phyloP scores from a whole-genome alignment of 1,140 invertebrate species.

The Probaryconus sp. region DNA sequence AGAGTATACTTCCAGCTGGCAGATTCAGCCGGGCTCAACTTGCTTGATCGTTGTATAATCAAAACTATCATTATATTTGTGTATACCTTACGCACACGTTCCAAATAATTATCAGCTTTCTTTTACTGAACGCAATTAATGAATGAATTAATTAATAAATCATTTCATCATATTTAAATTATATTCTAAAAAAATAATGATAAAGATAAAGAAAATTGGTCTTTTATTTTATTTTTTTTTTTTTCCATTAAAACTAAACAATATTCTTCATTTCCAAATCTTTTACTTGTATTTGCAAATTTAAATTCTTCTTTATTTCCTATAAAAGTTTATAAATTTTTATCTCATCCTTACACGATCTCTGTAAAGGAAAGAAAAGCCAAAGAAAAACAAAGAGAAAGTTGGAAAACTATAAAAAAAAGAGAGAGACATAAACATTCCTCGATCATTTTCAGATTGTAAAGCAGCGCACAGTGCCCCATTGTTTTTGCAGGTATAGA shows the following conservation, averaged over 20 bases:
- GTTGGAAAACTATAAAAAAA: not conserved
- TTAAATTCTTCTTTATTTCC: too few relatives aligned
- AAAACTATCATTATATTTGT: conserved; percentile 50
- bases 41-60: conserved; percentile 42
- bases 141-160: too few relatives aligned
- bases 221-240: too few relatives aligned
- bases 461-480: conserved; percentile 55
- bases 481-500: conserved; percentile 73
- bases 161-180: too few relatives aligned
- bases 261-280: not conserved
- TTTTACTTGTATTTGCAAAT: conserved; percentile 13
- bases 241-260: conserved; percentile 2
- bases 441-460: conserved; percentile 55
- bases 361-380: not conserved
- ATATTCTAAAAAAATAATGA: too few relatives aligned
- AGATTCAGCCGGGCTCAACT: conserved; percentile 73
- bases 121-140: conserved; percentile 21
- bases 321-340: too few relatives aligned
- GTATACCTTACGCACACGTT: conserved; percentile 26
- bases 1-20: conserved; percentile 78
- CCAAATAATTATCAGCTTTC: conserved; percentile 40
- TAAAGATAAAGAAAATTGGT: too few relatives aligned
- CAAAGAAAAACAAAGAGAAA: conserved; percentile 8
- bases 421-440: conserved; percentile 34
- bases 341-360: too few relatives aligned